phyloP scores from a whole-genome alignment of 2,113 vertebrate genomes.

The Columbina picui region DNA sequence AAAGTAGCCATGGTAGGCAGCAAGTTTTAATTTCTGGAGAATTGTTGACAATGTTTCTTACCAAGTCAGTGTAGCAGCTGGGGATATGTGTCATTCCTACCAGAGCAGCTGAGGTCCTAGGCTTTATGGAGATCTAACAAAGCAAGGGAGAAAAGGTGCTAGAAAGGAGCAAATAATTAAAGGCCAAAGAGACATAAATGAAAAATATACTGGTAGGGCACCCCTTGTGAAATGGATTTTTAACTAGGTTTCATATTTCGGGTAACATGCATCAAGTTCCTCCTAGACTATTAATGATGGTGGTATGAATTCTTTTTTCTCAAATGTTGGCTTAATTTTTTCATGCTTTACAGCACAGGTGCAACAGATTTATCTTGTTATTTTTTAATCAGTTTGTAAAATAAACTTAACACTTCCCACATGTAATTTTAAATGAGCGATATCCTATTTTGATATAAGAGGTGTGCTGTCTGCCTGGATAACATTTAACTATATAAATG shows the following conservation, averaged over 20 bases:
- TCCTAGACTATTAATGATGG: neutral
- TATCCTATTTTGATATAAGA: neutral
- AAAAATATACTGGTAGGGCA: neutral
- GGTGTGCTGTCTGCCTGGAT: neutral
- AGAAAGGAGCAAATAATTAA: neutral
- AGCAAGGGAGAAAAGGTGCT: neutral
- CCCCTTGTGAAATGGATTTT: neutral
- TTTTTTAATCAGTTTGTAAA: constrained; percentile 44
- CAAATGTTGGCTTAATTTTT: neutral
- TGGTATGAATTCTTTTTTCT: neutral
- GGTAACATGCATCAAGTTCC: neutral
- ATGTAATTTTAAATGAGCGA: neutral
- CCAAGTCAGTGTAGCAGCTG: neutral
- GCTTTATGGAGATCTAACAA: neutral
- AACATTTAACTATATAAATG: neutral
- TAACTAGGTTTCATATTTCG: neutral
- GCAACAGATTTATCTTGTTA: neutral
- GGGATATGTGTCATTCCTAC: neutral
- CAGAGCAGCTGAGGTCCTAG: neutral
- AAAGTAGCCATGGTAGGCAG: neutral
- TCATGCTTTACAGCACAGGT: neutral
- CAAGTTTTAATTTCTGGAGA: neutral
- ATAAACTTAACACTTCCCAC: constrained; percentile 4
- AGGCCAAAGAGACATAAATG: neutral
- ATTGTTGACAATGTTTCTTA: neutral